Base-by-base conservation (phyloP, 2,888 invertebrate species). In the Oscheius myriophilus region DNA sequence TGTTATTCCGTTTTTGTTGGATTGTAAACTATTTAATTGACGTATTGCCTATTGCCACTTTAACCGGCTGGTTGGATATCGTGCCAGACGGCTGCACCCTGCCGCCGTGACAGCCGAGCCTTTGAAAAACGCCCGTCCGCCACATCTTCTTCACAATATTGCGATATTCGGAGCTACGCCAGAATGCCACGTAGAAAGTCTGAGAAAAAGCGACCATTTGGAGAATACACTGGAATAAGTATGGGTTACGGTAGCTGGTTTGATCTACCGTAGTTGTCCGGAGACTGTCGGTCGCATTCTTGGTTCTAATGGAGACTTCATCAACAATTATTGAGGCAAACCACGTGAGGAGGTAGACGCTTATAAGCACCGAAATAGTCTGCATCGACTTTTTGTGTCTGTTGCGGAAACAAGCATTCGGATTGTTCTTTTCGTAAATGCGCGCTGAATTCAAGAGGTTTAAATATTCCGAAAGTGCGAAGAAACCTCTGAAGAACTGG, bases 101-200 rank as follows among this genome's bases (percentile, higher is more conserved):
- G 33, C 33, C 9, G 4, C 33, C 33, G 3, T 33, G 33, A 9
- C 33, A 33, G 3, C 33, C 33, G 4, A 33, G 33, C 4, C 33
- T 3, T 33, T 33, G 33, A 9, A 6, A 33, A 9, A 33, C 9
- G 3, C 33, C 33, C 33, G 33, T 33, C 33, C 33, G 33, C 67
- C 67, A 67, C 53, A 61, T 53, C 46, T 67, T 67, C 26, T 61
- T 59, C 14, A 61, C 33, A 53, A 67, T 49, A n/a, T 67, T 67
- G 18, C 68, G 62, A 18, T 68, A 68, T 33, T 62, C 63, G 16
- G 62, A 54, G 43, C 68, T 68, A 12, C 68, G 25, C 68, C 68
- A 68, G 39, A 51, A 43, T 16, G 45, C 23, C 14, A 68, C 68
- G 55, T 63, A 68, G 55, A 68, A 68, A 16, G 63, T 46, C 33